Evolutionary conservation across 2,888 invertebrate species (phyloP).

Genomic region (Diarsia dahlii): DNA sequence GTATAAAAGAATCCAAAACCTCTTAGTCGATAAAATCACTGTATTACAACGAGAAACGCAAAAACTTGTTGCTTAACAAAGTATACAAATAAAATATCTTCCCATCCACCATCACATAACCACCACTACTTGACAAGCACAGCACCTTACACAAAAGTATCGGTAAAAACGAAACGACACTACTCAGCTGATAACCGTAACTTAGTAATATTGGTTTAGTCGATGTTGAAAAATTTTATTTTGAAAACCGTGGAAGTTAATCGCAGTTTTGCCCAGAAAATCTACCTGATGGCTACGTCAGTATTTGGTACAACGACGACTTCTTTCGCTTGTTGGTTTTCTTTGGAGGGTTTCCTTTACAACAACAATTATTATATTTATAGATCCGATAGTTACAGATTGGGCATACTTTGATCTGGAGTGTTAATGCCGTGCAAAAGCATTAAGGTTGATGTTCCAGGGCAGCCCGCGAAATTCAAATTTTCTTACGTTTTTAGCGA

Average conservation of each 20-base stretch:
- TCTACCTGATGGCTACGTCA: neutral
- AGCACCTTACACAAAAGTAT: conserved; percentile 38
- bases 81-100: conserved; percentile 66
- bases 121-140: conserved; percentile 62
- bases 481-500: no score
- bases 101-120: conserved; percentile 69
- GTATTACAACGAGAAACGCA: conserved; percentile 56
- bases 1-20: conserved; percentile 52
- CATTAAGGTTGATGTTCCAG: no score
- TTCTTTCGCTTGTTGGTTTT: neutral
- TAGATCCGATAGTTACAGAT: no score
- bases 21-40: conserved; percentile 42
- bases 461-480: no score
- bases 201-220: conserved; percentile 9
- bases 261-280: neutral
- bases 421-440: no score
- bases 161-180: conserved; percentile 41
- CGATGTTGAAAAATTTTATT: conserved; percentile 6
- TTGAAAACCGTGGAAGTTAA: neutral
- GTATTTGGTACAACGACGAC: neutral
- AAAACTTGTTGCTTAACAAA: conserved; percentile 68
- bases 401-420: no score
- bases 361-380: no score
- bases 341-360: no score
- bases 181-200: conserved; percentile 28